Evolutionary conservation across 2,888 invertebrate genomes (phyloP), one percentile per base, ranked within the genome.

Genomic region (Lasiommata megera): DNA sequence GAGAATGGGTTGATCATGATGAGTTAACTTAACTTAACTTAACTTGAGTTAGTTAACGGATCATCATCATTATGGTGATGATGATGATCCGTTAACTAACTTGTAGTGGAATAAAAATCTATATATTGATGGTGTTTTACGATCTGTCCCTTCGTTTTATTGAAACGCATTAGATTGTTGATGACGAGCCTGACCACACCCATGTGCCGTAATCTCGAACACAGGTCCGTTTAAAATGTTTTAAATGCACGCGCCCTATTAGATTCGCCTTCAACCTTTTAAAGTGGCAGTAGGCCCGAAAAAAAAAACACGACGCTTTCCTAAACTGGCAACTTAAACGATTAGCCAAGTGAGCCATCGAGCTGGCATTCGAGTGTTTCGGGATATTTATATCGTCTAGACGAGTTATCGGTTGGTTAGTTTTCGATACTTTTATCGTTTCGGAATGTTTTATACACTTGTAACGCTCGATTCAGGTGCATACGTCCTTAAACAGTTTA

Each of bases 331-430:
- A 75, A 72, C 78, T 73, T 73, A 71, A 70, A 70, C 84, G 84
- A 88, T 89, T 88, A 87, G 85, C 88, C 87, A 88, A 88, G 87
- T 89, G 88, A 88, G 85, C 86, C 88, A 89, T 87, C 79, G 82
- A 73, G 71, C 74, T 78, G 85, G 88, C 64, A 89, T 88, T 88
- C 84, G 86, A 88, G 87, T 87, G 87, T 77, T 82, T 78, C 7
- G 63, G 75, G 73, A 85, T 84, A 86, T 87, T 85, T 87, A 86
- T 84, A 79, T 69, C 82, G 89, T 89, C 89, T 89, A 89, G 88
- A 89, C 89, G 68, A 58, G 71, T 88, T 88, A 89, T 89, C 89
- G 74, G 60, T 70, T 74, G 74, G 75, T 74, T 11, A 76, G 75
- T 71, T 77, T 81, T 81, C 78, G 80, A 84, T 85, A 74, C 62